Conservation (phyloP, 2,888 invertebrate species). For the Pemphredon lugubris region DNA sequence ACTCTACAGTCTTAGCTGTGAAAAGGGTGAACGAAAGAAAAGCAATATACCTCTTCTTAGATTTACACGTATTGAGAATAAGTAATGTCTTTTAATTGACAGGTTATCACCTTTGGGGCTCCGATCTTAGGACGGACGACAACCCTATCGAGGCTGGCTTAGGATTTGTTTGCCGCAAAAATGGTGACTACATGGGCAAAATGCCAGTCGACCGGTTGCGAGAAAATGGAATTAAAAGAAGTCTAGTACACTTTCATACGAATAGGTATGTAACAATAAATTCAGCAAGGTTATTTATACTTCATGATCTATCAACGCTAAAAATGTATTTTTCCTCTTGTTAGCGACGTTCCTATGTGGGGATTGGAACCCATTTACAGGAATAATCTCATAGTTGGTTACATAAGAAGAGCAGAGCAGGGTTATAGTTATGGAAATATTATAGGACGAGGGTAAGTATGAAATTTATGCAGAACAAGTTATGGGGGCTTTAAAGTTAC, state of each 20-base stretch:
- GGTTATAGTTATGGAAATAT: constrained; percentile 84
- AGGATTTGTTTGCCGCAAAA: constrained; percentile 89
- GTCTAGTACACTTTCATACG: constrained; percentile 88
- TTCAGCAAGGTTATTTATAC: too few relatives aligned
- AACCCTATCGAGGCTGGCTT: constrained; percentile 93
- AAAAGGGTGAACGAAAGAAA: constrained; percentile 87
- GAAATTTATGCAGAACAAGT: too few relatives aligned
- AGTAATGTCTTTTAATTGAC: constrained; percentile 13
- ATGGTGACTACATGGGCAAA: constrained; percentile 90
- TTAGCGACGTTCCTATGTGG: constrained; percentile 87
- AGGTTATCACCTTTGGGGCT: constrained; percentile 94
- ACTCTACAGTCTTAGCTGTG: constrained; percentile 92
- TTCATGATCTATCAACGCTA: not conserved
- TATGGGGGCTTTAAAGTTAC: too few relatives aligned
- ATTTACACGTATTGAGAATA: not conserved
- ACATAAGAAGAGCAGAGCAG: constrained; percentile 91
- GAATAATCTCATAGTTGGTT: constrained; percentile 89
- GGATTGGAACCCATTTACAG: constrained; percentile 93
- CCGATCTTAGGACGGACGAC: constrained; percentile 91
- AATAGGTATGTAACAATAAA: constrained; percentile 85
- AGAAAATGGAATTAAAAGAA: constrained; percentile 87
- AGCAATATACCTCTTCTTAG: not conserved
- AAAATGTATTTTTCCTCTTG: constrained; percentile 11
- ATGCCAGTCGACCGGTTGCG: constrained; percentile 86
- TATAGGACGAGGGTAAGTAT: constrained; percentile 85